Conservation (phyloP, 1,140 invertebrate genomes). For the Cyclina sinensis region DNA sequence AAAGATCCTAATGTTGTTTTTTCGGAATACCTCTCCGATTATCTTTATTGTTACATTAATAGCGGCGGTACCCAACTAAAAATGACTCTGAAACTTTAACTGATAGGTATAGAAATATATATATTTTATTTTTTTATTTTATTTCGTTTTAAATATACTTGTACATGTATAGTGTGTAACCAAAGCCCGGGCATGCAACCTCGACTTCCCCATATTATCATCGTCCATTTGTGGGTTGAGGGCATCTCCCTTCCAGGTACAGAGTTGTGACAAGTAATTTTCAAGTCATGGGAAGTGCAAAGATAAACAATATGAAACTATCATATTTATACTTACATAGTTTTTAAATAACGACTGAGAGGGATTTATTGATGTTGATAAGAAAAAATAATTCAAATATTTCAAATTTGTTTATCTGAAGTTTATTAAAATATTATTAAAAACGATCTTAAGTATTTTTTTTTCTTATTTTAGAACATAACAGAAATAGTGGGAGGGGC, state of each 20-base stretch:
- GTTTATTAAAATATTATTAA: neutral
- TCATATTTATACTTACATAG: slow-evolving; percentile 19
- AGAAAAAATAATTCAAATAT: neutral
- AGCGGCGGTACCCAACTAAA: slow-evolving; percentile 19
- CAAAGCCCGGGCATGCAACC: slow-evolving; percentile 1
- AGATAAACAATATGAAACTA: neutral
- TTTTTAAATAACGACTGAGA: neutral
- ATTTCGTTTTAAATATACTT: slow-evolving; percentile 13
- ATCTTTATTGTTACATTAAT: slow-evolving; percentile 21
- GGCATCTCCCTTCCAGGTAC: neutral
- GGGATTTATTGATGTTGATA: neutral
- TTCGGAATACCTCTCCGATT: slow-evolving; percentile 18
- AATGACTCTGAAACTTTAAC: neutral
- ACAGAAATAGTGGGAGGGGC: slow-evolving; percentile 32
- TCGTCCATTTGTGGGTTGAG: neutral
- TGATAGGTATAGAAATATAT: neutral
- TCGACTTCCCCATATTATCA: no score
- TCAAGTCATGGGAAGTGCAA: neutral
- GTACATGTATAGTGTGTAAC: slow-evolving; percentile 22
- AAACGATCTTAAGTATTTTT: slow-evolving; percentile 32
- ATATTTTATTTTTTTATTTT: slow-evolving; percentile 19
- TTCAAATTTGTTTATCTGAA: slow-evolving; percentile 24
- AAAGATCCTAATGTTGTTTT: neutral
- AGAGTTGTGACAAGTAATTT: neutral
- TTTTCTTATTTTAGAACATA: slow-evolving; percentile 30